Percentiles rank a stretch among this genome's conserved stretches.
Evolutionary conservation across 2,113 vertebrate species (phyloP).

Genomic region (Neopipo cinnamomea): DNA sequence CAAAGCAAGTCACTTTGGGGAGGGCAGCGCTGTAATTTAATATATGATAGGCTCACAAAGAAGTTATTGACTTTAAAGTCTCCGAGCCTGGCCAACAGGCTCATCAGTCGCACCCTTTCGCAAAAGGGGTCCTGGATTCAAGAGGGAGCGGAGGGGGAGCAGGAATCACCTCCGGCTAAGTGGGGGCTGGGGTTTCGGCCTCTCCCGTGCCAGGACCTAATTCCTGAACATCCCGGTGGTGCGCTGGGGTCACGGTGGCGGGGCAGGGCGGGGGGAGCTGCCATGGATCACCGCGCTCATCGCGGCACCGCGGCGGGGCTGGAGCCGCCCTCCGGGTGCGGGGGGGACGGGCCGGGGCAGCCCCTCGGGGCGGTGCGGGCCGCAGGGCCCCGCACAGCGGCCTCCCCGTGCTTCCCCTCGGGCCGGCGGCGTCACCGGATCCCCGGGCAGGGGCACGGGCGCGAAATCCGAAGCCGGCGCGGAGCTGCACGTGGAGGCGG

Average conservation of each 20-base stretch:
- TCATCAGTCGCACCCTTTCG: not conserved
- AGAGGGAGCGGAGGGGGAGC: not conserved
- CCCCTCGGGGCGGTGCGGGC: not conserved
- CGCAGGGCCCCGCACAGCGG: constrained; percentile 4
- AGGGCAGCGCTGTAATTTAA: not conserved
- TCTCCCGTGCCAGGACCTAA: not conserved
- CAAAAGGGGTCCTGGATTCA: not conserved
- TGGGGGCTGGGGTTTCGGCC: not conserved
- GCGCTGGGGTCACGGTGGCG: not conserved
- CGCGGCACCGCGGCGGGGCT: not conserved
- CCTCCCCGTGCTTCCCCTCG: not conserved
- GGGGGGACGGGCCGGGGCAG: not conserved
- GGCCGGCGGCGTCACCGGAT: constrained; percentile 72
- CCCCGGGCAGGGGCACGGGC: constrained; percentile 71
- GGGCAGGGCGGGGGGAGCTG: not conserved
- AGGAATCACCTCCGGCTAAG: not conserved
- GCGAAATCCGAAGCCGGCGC: constrained; percentile 76
- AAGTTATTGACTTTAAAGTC: constrained; percentile 8
- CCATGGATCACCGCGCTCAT: not conserved
- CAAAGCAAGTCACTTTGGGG: not conserved
- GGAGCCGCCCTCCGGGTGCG: not conserved
- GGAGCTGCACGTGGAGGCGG: constrained; percentile 68
- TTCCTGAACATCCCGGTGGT: not conserved
- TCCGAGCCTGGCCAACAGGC: not conserved
- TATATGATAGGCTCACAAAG: constrained; percentile 9